These are phyloP conservation scores for Pantherophis alleghaniensis DNA, from an alignment of 2,797 vertebrate genomes.

Conservation along the genomic window DNA sequence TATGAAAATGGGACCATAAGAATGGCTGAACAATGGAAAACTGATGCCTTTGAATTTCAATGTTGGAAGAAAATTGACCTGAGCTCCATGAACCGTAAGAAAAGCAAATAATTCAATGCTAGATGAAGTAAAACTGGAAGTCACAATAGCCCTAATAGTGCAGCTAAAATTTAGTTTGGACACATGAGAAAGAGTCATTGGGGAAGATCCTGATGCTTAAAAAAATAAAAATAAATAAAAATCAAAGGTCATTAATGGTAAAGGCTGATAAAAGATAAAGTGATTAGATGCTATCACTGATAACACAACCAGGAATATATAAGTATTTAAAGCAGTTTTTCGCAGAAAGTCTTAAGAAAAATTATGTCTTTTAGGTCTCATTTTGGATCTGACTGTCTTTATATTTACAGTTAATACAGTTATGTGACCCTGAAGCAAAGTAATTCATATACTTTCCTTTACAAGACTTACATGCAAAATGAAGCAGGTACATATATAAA, in stretches of 20 bases:
- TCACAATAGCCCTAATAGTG: background rate
- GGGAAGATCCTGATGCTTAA: background rate
- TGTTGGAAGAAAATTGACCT: background rate
- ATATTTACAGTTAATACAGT: background rate
- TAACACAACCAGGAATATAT: background rate
- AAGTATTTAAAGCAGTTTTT: background rate
- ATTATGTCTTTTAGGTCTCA: background rate
- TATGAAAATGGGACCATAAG: background rate
- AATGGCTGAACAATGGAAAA: background rate
- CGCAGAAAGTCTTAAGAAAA: background rate
- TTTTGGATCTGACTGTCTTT: background rate
- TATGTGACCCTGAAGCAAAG: background rate
- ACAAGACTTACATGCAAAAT: background rate
- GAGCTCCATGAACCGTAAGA: background rate
- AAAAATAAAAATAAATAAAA: background rate
- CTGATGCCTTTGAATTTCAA: background rate
- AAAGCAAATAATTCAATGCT: background rate
- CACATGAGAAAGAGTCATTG: background rate
- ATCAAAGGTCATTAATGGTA: background rate
- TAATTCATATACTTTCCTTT: background rate
- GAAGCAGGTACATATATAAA: background rate
- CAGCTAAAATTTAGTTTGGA: background rate
- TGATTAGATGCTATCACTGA: background rate
- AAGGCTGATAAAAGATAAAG: background rate
- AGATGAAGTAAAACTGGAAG: background rate